Evolutionary conservation across 2,888 invertebrate genomes (phyloP).

Genomic region (Oxycera nigricornis): DNA sequence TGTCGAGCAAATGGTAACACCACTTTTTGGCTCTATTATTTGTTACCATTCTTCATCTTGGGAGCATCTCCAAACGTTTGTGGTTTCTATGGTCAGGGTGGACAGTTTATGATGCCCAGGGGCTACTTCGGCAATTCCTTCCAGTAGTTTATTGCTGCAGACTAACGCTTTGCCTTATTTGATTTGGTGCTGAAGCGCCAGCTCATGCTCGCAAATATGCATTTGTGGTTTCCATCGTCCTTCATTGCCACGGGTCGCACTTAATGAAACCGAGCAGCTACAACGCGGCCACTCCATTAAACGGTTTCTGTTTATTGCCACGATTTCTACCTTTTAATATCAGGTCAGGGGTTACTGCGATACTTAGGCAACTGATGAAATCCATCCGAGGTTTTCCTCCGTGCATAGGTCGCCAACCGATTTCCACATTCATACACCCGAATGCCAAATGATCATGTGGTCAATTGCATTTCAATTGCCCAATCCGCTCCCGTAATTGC

Average conservation of each 20-base stretch:
- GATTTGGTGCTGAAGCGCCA: neutral
- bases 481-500: conserved; percentile 18
- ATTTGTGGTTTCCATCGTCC: conserved; percentile 15
- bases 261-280: conserved; percentile 11
- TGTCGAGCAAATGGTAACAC: too few species aligned
- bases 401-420: neutral
- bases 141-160: conserved; percentile 12
- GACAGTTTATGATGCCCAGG: conserved; percentile 18
- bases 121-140: conserved; percentile 30
- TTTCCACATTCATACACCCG: neutral
- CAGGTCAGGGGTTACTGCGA: conserved; percentile 21
- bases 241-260: conserved; percentile 8
- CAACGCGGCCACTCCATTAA: conserved; percentile 23
- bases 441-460: neutral
- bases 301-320: conserved; percentile 30
- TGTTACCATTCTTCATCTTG: conserved; percentile 3
- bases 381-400: neutral
- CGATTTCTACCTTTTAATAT: conserved; percentile 35
- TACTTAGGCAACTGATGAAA: conserved; percentile 30
- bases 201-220: conserved; percentile 13
- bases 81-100: conserved; percentile 8
- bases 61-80: neutral
- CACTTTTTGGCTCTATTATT: too few species aligned
- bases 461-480: conserved; percentile 23
- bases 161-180: conserved; percentile 2